Conservation (phyloP, 2,797 vertebrate genomes). For the Eleutherodactylus coqui region DNA sequence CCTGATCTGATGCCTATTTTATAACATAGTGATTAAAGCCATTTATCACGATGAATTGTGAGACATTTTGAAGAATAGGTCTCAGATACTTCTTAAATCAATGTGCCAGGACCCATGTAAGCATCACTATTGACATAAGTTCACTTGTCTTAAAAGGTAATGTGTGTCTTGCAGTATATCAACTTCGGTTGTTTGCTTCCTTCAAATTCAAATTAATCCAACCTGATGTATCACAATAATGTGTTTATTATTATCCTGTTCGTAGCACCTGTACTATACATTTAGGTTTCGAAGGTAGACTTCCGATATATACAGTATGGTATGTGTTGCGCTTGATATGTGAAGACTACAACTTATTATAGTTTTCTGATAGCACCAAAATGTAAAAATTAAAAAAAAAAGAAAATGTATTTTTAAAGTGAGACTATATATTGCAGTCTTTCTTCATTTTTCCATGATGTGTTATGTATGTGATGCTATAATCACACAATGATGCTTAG, state of each 20-base stretch:
- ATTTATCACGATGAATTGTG: too few species aligned
- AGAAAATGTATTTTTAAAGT: not conserved
- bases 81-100: not conserved
- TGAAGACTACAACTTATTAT: not conserved
- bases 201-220: not conserved
- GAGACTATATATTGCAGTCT: not conserved
- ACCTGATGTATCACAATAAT: not conserved
- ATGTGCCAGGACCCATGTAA: not conserved
- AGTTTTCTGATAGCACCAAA: not conserved
- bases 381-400: not conserved
- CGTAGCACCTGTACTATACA: not conserved
- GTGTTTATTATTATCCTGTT: not conserved
- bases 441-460: constrained; percentile 5
- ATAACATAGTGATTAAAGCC: too few species aligned
- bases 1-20: too few species aligned
- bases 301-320: too few species aligned
- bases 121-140: not conserved
- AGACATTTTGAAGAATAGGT: too few species aligned
- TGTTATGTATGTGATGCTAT: not conserved
- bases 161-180: not conserved
- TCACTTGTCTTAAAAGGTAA: not conserved
- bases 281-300: too few species aligned
- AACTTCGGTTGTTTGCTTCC: not conserved
- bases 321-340: too few species aligned
- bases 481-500: constrained; percentile 9